Conservation (phyloP, 2,888 invertebrate species). For the Archips crataeganus region DNA sequence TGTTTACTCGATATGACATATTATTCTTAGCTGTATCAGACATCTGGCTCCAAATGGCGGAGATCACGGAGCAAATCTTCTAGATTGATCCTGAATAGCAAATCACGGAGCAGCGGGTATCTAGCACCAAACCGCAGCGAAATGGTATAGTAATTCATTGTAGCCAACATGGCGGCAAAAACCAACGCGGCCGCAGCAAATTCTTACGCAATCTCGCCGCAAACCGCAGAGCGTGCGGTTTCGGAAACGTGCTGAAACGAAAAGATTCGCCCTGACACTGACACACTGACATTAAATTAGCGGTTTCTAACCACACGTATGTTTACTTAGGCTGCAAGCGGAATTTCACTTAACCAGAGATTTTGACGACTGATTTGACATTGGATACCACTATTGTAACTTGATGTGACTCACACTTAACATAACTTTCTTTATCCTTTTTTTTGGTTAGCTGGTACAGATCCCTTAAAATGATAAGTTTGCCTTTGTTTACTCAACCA, state of each 20-base stretch:
- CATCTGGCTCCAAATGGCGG: constrained; percentile 23
- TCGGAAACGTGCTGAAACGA: constrained; percentile 9
- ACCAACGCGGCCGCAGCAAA: constrained; percentile 8
- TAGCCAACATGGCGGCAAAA: constrained; percentile 16
- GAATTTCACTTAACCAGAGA: no score
- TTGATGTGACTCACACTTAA: no score
- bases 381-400: no score
- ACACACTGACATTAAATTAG: constrained; percentile 18
- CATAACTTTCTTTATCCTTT: no score
- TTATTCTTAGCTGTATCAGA: constrained; percentile 24
- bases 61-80: constrained; percentile 19
- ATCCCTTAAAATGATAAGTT: no score
- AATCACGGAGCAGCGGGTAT: neutral
- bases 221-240: constrained; percentile 26
- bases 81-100: constrained; percentile 12
- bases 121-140: neutral
- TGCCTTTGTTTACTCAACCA: no score
- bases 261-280: constrained; percentile 27
- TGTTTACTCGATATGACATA: constrained; percentile 25
- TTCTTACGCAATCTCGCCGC: constrained; percentile 23
- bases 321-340: neutral
- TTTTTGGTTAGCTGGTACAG: no score
- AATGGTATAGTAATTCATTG: constrained; percentile 22
- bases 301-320: constrained; percentile 14
- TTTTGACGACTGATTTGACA: no score